Conservation (phyloP, 53 echinoderm and acorn worm species). For the Temnopleurus reevesii region DNA sequence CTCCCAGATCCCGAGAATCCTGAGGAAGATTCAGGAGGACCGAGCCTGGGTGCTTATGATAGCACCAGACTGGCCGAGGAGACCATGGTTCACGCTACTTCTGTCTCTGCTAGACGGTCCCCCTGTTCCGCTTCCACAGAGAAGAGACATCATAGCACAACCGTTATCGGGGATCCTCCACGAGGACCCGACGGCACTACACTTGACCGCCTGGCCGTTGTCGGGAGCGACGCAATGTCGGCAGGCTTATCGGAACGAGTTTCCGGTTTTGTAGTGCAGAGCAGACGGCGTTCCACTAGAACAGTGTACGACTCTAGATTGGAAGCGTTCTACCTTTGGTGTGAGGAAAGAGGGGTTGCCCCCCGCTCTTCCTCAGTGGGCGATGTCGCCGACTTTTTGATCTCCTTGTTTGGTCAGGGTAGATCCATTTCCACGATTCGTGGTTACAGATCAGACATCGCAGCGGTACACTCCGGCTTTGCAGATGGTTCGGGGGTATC, state of each 20-base stretch:
- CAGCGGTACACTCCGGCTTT: conserved; percentile 20
- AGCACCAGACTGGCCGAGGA: conserved; percentile 57
- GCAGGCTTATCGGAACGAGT: conserved; percentile 49
- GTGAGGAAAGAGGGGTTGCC: neutral
- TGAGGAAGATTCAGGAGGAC: too few relatives aligned
- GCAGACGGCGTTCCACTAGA: conserved; percentile 10
- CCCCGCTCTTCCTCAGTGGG: conserved; percentile 38
- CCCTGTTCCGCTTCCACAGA: neutral
- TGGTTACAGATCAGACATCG: conserved; percentile 43
- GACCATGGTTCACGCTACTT: conserved; percentile 57
- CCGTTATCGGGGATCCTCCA: neutral
- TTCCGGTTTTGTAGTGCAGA: neutral
- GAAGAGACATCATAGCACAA: conserved; percentile 17
- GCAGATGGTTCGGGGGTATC: too few relatives aligned
- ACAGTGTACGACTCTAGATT: conserved; percentile 34
- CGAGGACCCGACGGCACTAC: neutral
- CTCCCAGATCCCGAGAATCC: too few relatives aligned
- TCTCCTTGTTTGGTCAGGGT: neutral
- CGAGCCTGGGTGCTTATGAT: conserved; percentile 54
- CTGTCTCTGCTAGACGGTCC: neutral
- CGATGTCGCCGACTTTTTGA: conserved; percentile 37
- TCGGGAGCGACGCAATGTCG: neutral
- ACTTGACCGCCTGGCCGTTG: conserved; percentile 39
- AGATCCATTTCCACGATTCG: neutral
- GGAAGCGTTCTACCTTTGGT: neutral